Conservation (phyloP, 2,113 vertebrate species). For the Dromas ardeola region DNA sequence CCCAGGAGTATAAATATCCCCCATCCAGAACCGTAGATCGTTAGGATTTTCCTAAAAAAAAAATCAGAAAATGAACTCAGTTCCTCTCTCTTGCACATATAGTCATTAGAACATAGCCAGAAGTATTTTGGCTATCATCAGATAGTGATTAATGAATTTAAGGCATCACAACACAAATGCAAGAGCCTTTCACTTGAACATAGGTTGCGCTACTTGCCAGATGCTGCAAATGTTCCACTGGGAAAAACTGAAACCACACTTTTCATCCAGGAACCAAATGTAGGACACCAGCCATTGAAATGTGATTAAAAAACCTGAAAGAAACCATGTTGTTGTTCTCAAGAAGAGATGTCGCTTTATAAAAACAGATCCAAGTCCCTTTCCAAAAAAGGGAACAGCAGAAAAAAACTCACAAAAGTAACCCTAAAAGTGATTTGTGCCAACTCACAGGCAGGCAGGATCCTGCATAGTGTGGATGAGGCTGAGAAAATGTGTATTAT, state of each 20-base stretch:
- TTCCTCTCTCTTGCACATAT: background rate
- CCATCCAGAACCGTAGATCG: slow-evolving; percentile 91
- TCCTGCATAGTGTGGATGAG: background rate
- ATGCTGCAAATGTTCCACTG: slow-evolving; percentile 15
- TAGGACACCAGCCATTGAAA: slow-evolving; percentile 17
- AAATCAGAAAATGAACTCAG: slow-evolving; percentile 26
- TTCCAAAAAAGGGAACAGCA: background rate
- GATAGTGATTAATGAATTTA: slow-evolving; percentile 36
- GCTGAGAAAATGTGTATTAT: background rate
- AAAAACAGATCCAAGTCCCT: background rate
- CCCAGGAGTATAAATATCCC: slow-evolving; percentile 95
- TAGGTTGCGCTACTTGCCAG: slow-evolving; percentile 9
- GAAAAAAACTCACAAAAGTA: background rate
- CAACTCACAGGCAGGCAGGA: background rate
- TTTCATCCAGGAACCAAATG: slow-evolving; percentile 23
- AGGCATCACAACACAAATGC: slow-evolving; percentile 6
- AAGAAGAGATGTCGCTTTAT: background rate
- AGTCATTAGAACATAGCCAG: background rate
- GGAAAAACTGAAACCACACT: background rate
- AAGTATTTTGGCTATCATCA: slow-evolving; percentile 19
- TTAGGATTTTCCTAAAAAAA: slow-evolving; percentile 88
- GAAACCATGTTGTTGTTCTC: background rate
- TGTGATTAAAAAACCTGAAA: background rate
- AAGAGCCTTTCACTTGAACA: slow-evolving; percentile 17
- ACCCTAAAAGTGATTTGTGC: background rate